A percentile compares a stretch with the other conserved stretches of the same genome.
Evolutionary conservation across 2,888 invertebrate species (phyloP).

Genomic region (Muscina levida): DNA sequence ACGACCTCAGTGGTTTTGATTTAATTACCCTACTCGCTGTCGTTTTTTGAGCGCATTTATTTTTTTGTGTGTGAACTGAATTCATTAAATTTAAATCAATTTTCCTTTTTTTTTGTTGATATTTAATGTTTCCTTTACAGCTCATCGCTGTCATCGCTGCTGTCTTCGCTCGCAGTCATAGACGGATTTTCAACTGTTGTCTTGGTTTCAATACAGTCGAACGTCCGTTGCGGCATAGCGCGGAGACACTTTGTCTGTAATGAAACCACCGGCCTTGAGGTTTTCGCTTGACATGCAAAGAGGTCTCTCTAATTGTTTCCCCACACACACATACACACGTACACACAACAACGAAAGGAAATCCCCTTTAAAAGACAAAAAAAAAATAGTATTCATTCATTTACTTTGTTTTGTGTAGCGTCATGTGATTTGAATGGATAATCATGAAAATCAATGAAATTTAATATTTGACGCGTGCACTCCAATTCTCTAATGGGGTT

Average conservation of each 20-base stretch:
- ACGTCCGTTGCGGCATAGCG: background rate
- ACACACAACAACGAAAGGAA: conserved; percentile 43
- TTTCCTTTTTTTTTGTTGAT: conserved; percentile 33
- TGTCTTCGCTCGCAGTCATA: background rate
- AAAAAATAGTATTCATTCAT: no score
- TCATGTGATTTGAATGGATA: conserved; percentile 47
- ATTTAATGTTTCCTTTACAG: conserved; percentile 16
- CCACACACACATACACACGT: no score
- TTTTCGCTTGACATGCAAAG: conserved; percentile 43
- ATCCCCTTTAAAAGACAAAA: background rate
- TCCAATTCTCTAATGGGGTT: conserved; percentile 19
- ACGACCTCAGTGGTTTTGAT: conserved; percentile 45
- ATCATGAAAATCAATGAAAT: conserved; percentile 28
- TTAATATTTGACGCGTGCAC: conserved; percentile 57
- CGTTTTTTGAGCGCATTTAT: conserved; percentile 14
- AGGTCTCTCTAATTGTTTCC: conserved; percentile 40
- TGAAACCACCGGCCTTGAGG: background rate
- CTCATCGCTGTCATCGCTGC: conserved; percentile 23
- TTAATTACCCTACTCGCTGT: conserved; percentile 27
- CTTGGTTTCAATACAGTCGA: background rate
- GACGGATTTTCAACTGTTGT: background rate
- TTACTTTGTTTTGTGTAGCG: conserved; percentile 38
- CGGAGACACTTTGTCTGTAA: conserved; percentile 47
- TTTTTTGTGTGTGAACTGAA: conserved; percentile 5
- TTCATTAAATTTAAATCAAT: conserved; percentile 59